phyloP scores from a whole-genome alignment of 2,888 invertebrate genomes.

The Tachystola acroxantha region DNA sequence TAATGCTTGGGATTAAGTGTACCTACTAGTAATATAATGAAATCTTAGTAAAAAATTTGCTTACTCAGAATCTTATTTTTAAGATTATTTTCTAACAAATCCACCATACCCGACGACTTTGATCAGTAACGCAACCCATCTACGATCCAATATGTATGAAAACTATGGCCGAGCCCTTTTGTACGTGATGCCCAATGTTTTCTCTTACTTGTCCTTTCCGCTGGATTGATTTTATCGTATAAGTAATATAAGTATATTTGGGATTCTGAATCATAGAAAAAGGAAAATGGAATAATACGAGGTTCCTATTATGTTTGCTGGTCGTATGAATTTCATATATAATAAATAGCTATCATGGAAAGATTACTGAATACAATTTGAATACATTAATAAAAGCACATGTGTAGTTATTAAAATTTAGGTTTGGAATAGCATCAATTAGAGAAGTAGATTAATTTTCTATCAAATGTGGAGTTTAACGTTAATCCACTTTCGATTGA shows the following conservation, averaged over 20 bases:
- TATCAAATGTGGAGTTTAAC: no score
- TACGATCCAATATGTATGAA: conserved; percentile 16
- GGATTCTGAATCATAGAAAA: conserved; percentile 10
- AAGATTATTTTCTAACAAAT: conserved; percentile 6
- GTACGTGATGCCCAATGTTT: conserved; percentile 20
- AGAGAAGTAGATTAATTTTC: no score
- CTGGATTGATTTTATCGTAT: conserved; percentile 18
- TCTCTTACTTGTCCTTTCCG: conserved; percentile 18
- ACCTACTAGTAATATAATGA: no score
- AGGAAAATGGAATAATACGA: conserved; percentile 1
- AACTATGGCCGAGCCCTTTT: conserved; percentile 17
- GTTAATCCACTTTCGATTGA: no score
- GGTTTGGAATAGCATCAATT: no score
- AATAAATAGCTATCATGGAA: no score
- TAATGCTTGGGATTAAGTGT: no score
- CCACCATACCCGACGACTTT: conserved; percentile 6
- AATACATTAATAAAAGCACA: no score
- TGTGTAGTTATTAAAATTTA: no score
- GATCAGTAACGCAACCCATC: conserved; percentile 13
- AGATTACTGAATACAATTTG: no score
- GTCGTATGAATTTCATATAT: neutral
- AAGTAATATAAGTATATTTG: conserved; percentile 9
- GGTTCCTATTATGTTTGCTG: neutral
- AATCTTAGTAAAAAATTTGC: neutral
- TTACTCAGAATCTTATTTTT: neutral